These are phyloP conservation scores for Napeogenes inachia DNA, from an alignment of 2,888 invertebrate genomes.

Conservation along the genomic window DNA sequence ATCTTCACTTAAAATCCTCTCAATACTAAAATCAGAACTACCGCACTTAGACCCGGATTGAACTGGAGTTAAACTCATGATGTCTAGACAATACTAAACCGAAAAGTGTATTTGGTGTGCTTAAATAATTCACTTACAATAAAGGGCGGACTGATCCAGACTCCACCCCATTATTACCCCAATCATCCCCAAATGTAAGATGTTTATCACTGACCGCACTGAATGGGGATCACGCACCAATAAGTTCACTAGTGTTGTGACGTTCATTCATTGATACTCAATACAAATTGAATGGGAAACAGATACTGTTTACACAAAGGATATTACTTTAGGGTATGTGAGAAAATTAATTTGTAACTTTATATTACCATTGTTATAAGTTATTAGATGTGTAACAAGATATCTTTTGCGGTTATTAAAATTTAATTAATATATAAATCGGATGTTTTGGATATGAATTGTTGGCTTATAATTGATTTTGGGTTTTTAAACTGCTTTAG, in stretches of 20 bases:
- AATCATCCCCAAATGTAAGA: constrained; percentile 40
- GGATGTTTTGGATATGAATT: background rate
- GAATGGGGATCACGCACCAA: constrained; percentile 56
- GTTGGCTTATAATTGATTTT: too few relatives aligned
- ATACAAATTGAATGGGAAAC: constrained; percentile 59
- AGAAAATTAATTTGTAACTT: constrained; percentile 74
- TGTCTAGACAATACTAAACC: constrained; percentile 28
- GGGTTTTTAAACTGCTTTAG: too few relatives aligned
- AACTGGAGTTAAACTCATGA: constrained; percentile 56
- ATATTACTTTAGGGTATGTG: constrained; percentile 75
- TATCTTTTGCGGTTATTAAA: constrained; percentile 24
- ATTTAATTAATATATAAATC: constrained; percentile 25
- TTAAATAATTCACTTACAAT: constrained; percentile 37
- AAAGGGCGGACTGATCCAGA: constrained; percentile 37
- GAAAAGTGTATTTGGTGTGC: constrained; percentile 30
- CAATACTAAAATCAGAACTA: constrained; percentile 78
- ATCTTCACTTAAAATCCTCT: constrained; percentile 77
- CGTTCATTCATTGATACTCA: constrained; percentile 64
- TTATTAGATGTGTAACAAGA: constrained; percentile 18
- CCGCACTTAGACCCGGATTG: constrained; percentile 55
- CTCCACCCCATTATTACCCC: constrained; percentile 48
- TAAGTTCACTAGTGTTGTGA: constrained; percentile 65
- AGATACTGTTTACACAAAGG: constrained; percentile 72
- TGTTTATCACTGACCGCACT: constrained; percentile 42
- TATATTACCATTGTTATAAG: constrained; percentile 41